These are phyloP conservation scores for Tiliqua scincoides DNA, from an alignment of 2,113 vertebrate genomes.

Conservation along the genomic window DNA sequence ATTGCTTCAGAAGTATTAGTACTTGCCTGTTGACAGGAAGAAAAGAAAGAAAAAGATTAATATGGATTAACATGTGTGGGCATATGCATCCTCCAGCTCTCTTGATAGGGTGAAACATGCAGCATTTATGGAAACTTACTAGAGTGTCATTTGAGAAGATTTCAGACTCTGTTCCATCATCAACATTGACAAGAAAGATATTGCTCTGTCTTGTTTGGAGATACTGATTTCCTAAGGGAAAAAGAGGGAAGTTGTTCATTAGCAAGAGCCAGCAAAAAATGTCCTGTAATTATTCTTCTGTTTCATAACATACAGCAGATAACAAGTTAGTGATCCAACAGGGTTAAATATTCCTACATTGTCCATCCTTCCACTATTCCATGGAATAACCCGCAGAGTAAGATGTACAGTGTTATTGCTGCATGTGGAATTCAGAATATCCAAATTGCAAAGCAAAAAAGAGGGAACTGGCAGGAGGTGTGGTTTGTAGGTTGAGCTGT, in stretches of 20 bases:
- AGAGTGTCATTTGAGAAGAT: conserved; percentile 75
- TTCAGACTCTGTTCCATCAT: conserved; percentile 43
- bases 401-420: not conserved
- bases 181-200: conserved; percentile 64
- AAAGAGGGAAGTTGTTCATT: conserved; percentile 36
- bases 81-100: not conserved
- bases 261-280: not conserved
- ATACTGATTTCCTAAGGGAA: conserved; percentile 76
- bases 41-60: not conserved
- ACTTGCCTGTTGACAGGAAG: conserved; percentile 66
- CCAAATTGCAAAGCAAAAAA: not conserved
- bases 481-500: no score
- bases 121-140: conserved; percentile 65
- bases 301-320: not conserved
- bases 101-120: conserved; percentile 29
- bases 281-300: not conserved
- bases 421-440: not conserved
- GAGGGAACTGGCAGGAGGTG: not conserved
- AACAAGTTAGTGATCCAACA: conserved; percentile 3
- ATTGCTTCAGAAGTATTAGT: conserved; percentile 66
- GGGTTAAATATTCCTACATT: not conserved
- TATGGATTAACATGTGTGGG: not conserved
- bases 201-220: conserved; percentile 72
- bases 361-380: not conserved
- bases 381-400: not conserved